A percentile compares a stretch with the other conserved stretches of the same genome.
These are phyloP conservation scores for Indicator indicator DNA, from an alignment of 2,113 vertebrate genomes.

Conservation along the genomic window DNA sequence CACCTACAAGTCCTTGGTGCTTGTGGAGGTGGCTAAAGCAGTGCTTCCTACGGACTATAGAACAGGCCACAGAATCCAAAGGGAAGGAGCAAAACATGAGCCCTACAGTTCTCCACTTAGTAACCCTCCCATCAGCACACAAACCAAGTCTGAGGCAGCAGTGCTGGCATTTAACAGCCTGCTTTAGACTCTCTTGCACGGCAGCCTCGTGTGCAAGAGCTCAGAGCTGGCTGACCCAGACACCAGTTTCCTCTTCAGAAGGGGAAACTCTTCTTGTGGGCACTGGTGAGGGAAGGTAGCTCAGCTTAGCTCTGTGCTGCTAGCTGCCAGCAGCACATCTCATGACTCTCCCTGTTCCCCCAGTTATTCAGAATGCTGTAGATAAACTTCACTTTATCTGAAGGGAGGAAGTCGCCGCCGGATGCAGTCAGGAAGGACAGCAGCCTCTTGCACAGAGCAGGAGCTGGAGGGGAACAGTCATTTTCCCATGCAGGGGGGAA, in stretches of 20 bases:
- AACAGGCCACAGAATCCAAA: neutral
- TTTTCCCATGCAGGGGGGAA: neutral
- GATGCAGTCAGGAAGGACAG: conserved; percentile 44
- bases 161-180: neutral
- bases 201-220: accelerated
- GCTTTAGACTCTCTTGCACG: neutral
- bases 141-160: neutral
- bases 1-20: neutral
- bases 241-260: neutral
- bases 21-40: neutral
- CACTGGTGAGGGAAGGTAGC: neutral
- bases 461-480: neutral
- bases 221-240: neutral
- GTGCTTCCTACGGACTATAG: neutral
- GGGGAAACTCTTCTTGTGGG: neutral
- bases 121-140: neutral
- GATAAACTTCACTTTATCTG: conserved; percentile 38
- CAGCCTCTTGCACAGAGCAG: neutral
- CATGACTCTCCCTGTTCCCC: neutral
- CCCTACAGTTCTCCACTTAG: neutral
- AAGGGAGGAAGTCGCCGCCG: neutral
- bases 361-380: neutral
- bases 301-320: neutral
- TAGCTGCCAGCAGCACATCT: neutral
- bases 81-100: neutral